Evolutionary conservation across 2,113 vertebrate species (phyloP).

Genomic region (Lanius collurio): DNA sequence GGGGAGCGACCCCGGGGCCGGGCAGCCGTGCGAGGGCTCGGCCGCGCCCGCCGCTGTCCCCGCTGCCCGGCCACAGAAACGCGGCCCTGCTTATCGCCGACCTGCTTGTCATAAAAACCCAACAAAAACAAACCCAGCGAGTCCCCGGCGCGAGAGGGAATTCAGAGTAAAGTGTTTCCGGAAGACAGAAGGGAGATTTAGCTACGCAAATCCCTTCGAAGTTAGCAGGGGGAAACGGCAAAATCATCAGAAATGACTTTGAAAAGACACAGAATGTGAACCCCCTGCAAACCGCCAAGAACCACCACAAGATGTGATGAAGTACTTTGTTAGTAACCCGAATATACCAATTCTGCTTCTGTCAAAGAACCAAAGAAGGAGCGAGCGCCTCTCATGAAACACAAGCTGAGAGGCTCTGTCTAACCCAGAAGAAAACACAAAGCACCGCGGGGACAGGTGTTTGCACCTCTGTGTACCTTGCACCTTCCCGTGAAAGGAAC

Average conservation of each 20-base stretch:
- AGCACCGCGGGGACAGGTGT: fast-evolving
- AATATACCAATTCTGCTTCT: not conserved
- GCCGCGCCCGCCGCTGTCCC: not conserved
- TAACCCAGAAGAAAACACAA: fast-evolving
- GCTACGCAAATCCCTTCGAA: not conserved
- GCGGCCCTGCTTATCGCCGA: fast-evolving
- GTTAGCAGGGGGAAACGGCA: not conserved
- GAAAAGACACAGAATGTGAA: not conserved
- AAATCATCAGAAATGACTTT: not conserved
- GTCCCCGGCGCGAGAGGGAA: fast-evolving
- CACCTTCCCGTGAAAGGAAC: fast-evolving
- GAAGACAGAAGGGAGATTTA: not conserved
- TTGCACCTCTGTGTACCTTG: not conserved
- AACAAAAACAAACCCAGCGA: not conserved
- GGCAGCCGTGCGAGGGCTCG: not conserved
- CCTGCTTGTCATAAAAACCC: fast-evolving
- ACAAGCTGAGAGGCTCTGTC: not conserved
- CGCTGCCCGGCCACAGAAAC: not conserved
- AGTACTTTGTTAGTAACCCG: fast-evolving
- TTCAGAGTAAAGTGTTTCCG: not conserved
- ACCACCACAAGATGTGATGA: fast-evolving
- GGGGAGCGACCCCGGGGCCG: not conserved
- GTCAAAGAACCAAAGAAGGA: not conserved
- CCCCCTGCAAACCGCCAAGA: not conserved
- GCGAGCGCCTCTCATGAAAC: not conserved